Percentiles rank a stretch among this genome's conserved stretches.
phyloP scores from a whole-genome alignment of 2,797 vertebrate species.

The Enteromius argenteus region DNA sequence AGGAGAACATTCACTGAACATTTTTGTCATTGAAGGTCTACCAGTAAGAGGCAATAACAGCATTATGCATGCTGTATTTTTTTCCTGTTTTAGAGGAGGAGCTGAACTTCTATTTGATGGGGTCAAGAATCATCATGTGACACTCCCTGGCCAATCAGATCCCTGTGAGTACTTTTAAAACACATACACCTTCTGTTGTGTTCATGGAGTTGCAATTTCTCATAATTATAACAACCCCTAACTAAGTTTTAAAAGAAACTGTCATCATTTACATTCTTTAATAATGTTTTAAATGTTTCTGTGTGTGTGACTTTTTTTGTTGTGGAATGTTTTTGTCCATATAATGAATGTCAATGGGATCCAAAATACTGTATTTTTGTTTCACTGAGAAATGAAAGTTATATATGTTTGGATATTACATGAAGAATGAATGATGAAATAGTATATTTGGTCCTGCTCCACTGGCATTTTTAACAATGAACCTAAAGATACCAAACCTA shows the following conservation, averaged over 20 bases:
- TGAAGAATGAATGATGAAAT: not conserved
- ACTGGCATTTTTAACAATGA: not conserved
- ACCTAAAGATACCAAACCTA: not conserved
- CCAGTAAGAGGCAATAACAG: not conserved
- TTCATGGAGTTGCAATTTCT: not conserved
- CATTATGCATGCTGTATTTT: not conserved
- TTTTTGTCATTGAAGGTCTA: not conserved
- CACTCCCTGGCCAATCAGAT: constrained; percentile 84
- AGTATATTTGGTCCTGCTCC: not conserved
- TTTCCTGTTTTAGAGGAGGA: constrained; percentile 83
- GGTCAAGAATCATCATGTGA: constrained; percentile 90
- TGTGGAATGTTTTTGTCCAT: not conserved
- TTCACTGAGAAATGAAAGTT: not conserved
- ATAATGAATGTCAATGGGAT: not conserved
- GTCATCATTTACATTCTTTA: not conserved
- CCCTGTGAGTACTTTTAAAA: constrained; percentile 88
- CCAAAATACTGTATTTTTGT: not conserved
- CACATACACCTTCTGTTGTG: constrained; percentile 13
- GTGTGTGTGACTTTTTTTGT: not conserved
- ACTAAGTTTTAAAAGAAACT: not conserved
- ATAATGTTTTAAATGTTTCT: not conserved
- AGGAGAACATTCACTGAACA: not conserved
- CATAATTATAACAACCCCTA: not conserved
- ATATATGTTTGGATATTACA: not conserved
- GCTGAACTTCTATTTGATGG: constrained; percentile 93